phyloP scores from a whole-genome alignment of 2,888 invertebrate genomes.

The Bruchidius siliquastri region DNA sequence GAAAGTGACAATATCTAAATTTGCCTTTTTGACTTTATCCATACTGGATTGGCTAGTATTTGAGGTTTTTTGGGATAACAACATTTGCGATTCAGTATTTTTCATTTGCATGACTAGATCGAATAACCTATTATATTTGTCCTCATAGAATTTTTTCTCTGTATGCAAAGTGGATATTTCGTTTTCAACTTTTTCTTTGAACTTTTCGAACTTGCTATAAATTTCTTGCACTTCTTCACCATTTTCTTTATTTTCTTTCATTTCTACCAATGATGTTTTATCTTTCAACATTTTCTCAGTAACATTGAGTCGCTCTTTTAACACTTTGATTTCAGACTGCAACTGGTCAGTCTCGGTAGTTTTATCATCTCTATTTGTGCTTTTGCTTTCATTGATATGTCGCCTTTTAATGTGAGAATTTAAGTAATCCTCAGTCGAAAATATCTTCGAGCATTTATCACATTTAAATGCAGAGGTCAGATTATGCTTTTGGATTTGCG shows the following conservation, averaged over 20 bases:
- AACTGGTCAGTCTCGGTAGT: slow-evolving; percentile 59
- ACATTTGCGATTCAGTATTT: neutral
- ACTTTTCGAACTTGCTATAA: slow-evolving; percentile 41
- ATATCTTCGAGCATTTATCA: slow-evolving; percentile 62
- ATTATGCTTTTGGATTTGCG: slow-evolving; percentile 47
- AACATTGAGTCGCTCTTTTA: slow-evolving; percentile 59
- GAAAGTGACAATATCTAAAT: neutral
- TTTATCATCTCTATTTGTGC: slow-evolving; percentile 33
- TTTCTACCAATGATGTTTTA: slow-evolving; percentile 28
- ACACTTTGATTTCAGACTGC: slow-evolving; percentile 58
- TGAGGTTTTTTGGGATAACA: slow-evolving; percentile 24
- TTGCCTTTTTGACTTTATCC: neutral
- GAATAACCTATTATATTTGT: slow-evolving; percentile 54
- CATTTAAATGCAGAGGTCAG: slow-evolving; percentile 52
- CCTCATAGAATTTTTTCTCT: slow-evolving; percentile 53
- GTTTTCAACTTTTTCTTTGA: slow-evolving; percentile 39
- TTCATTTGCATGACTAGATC: slow-evolving; percentile 30
- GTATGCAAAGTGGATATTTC: slow-evolving; percentile 47
- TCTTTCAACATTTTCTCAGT: slow-evolving; percentile 54
- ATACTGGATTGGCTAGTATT: neutral
- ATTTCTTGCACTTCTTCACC: slow-evolving; percentile 29
- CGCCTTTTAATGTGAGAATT: slow-evolving; percentile 60
- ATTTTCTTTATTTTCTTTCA: slow-evolving; percentile 16
- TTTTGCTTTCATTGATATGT: slow-evolving; percentile 42
- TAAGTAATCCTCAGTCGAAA: slow-evolving; percentile 60